Conservation (phyloP, 2,797 vertebrate species). For the Stomatorhinus walkeri region DNA sequence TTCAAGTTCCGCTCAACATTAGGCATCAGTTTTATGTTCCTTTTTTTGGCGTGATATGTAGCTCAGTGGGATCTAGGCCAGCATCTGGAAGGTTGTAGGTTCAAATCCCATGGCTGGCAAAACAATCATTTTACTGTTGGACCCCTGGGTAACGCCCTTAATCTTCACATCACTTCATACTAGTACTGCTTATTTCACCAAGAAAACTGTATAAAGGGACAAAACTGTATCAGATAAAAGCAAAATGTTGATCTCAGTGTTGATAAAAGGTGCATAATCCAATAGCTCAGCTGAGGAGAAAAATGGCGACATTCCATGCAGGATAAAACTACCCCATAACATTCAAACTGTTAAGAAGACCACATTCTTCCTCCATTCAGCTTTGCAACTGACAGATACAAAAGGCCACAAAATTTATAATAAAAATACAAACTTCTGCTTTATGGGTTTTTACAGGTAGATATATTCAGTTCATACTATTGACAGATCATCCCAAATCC, state of each 20-base stretch:
- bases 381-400: neutral
- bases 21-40: neutral
- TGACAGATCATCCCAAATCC: neutral
- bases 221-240: neutral
- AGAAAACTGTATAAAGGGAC: neutral
- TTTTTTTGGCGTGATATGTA: neutral
- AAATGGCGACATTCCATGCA: neutral
- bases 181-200: neutral
- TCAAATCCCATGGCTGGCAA: neutral
- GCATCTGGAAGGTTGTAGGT: neutral
- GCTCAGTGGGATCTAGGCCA: slow-evolving; percentile 1
- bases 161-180: neutral
- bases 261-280: neutral
- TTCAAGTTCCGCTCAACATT: neutral
- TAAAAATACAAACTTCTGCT: neutral
- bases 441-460: neutral
- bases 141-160: neutral
- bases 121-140: neutral
- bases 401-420: neutral
- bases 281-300: neutral
- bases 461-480: neutral
- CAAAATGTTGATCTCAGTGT: neutral
- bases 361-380: neutral
- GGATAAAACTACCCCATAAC: neutral
- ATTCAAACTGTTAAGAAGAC: neutral